phyloP scores from a whole-genome alignment of 2,888 invertebrate species.

The Alitta virens region DNA sequence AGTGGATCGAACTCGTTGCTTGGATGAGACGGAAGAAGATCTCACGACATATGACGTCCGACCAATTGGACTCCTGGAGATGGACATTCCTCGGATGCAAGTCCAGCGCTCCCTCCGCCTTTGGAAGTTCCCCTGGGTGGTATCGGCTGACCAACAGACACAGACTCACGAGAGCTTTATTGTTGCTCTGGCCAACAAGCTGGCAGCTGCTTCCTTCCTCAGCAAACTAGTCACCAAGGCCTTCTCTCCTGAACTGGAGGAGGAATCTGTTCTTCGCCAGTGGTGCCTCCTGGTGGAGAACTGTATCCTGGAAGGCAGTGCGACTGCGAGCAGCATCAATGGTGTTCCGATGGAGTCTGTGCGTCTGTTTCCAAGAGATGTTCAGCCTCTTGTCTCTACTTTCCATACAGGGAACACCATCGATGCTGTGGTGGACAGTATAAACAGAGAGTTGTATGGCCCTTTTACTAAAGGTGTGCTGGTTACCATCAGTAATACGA shows the following conservation, averaged over 20 bases:
- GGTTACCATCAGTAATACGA: conserved; percentile 32
- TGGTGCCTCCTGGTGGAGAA: conserved; percentile 34
- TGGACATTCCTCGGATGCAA: conserved; percentile 28
- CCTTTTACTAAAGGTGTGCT: conserved; percentile 30
- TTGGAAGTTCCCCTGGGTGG: conserved; percentile 34
- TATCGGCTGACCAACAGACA: conserved; percentile 33
- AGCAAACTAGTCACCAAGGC: conserved; percentile 26
- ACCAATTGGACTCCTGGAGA: conserved; percentile 31
- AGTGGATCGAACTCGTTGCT: conserved; percentile 27
- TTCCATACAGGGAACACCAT: conserved; percentile 31
- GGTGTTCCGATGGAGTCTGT: conserved; percentile 28
- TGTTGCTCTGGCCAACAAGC: conserved; percentile 29
- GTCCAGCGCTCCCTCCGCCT: conserved; percentile 24
- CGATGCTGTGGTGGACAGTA: conserved; percentile 29
- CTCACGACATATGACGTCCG: conserved; percentile 35
- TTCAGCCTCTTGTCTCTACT: conserved; percentile 27
- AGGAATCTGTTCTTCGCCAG: conserved; percentile 26
- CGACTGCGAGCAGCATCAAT: conserved; percentile 26
- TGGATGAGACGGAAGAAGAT: conserved; percentile 27
- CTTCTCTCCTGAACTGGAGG: conserved; percentile 25
- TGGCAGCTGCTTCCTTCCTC: conserved; percentile 31
- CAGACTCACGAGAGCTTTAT: conserved; percentile 29
- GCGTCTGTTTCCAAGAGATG: conserved; percentile 28
- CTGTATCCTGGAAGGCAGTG: conserved; percentile 31
- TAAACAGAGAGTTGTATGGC: conserved; percentile 32